Evolutionary conservation across 1,140 invertebrate species (phyloP).

Genomic region (Pseudobourletiella spinata): DNA sequence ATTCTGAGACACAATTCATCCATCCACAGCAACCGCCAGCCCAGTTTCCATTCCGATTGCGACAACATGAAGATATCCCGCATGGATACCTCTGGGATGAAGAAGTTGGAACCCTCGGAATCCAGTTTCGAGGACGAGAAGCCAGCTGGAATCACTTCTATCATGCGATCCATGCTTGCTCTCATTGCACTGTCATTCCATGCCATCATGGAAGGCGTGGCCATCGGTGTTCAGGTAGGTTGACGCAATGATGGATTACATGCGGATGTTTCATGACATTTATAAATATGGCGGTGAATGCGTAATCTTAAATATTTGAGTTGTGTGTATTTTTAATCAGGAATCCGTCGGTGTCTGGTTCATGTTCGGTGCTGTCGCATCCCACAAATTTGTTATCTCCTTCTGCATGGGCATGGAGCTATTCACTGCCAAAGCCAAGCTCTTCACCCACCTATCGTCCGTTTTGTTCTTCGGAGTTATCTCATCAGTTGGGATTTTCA

Average conservation of each 20-base stretch:
- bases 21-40: slow-evolving; percentile 12
- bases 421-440: slow-evolving; percentile 40
- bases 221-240: slow-evolving; percentile 32
- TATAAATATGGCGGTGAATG: too few relatives aligned
- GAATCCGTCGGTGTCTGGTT: slow-evolving; percentile 55
- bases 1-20: slow-evolving; percentile 22
- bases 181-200: slow-evolving; percentile 81
- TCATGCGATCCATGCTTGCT: slow-evolving; percentile 63
- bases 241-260: not conserved
- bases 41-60: not conserved
- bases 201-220: slow-evolving; percentile 74
- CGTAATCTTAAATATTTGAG: too few relatives aligned
- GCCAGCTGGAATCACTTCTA: slow-evolving; percentile 38
- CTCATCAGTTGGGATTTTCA: slow-evolving; percentile 59
- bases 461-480: slow-evolving; percentile 68
- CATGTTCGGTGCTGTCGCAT: slow-evolving; percentile 71
- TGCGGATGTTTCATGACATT: too few relatives aligned
- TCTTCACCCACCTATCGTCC: slow-evolving; percentile 44
- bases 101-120: not conserved
- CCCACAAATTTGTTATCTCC: slow-evolving; percentile 82
- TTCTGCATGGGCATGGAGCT: slow-evolving; percentile 75
- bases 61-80: not conserved
- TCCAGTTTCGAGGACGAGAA: not conserved
- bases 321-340: too few relatives aligned
- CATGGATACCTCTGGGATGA: not conserved